Evolutionary conservation across 1,140 invertebrate species (phyloP), one percentile per base, ranked within the genome.

Genomic region (Harpegnathos saltator): DNA sequence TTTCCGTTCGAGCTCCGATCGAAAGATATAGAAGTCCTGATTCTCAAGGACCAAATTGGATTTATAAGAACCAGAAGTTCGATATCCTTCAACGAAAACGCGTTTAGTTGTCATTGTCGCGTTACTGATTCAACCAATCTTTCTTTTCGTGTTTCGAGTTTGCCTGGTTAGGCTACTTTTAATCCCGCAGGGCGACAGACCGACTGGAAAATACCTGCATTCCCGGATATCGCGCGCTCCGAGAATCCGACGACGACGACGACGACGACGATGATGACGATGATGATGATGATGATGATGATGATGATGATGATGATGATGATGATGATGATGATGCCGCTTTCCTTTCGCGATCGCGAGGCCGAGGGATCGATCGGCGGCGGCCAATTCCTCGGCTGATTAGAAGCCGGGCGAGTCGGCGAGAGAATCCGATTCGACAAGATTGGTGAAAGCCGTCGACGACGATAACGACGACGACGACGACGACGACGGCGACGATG

Each of bases 401-500:
- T 90, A 88, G 87, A 90, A 80, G 89, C 58, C 74, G 80, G 87
- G 72, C 78, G 88, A 81, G 61, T 83, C 82, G 87, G 9, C 38
- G 38, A 11, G 38, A 44, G 83, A 89, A 91, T 91, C 80, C 66
- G 80, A 86, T 71, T 89, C 89, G 80, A 91, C 87, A 77, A 88
- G 90, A 91, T 91, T 91, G 90, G 90, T 90, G 90, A 91, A 91
- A 91, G 90, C 83, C 71, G 68, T 44, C 38, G 38, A 44, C 59
- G 74, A 17, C 54, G 54, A n/a, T 9, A 59, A 61, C 61, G 74
- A 69, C 33, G 38, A 44, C n/a, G n/a, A n/a, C n/a, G n/a, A n/a
- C n/a, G n/a, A n/a, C n/a, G n/a, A n/a, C n/a, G n/a, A n/a, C n/a
- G 74, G 19, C 54, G 54, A n/a, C 15, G 73, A 61, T 74, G 74